phyloP scores from a whole-genome alignment of 2,797 vertebrate genomes.

The Alauda arvensis region DNA sequence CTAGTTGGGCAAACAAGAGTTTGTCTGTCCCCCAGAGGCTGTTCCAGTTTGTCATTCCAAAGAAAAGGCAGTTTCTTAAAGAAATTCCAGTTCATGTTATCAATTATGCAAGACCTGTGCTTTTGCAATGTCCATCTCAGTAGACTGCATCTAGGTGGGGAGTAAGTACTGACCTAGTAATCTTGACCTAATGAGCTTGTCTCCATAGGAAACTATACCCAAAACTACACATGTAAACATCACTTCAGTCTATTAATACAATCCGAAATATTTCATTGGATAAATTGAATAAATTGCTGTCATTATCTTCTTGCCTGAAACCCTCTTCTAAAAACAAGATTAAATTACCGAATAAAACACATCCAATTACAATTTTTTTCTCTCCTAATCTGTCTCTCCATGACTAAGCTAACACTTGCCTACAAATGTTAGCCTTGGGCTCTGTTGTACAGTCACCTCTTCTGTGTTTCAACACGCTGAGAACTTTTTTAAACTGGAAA shows the following conservation, averaged over 20 bases:
- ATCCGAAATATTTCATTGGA: conserved; percentile 21
- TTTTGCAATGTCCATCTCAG: background rate
- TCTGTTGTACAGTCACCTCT: conserved; percentile 25
- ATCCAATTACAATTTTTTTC: background rate
- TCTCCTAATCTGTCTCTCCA: conserved; percentile 21
- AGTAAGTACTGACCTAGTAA: background rate
- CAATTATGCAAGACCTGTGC: background rate
- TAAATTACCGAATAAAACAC: conserved; percentile 22
- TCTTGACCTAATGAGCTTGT: background rate
- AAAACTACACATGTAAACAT: background rate
- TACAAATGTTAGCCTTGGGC: conserved; percentile 39
- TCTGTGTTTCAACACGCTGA: conserved; percentile 32
- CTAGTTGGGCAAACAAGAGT: background rate
- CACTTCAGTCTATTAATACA: background rate
- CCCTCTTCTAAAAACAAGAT: conserved; percentile 7
- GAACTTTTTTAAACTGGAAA: background rate
- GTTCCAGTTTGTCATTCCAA: background rate
- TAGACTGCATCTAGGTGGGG: background rate
- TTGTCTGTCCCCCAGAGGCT: background rate
- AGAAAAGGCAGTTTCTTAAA: background rate
- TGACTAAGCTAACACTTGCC: conserved; percentile 21
- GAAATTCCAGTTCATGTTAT: background rate
- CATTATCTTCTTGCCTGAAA: conserved; percentile 43
- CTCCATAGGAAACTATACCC: background rate
- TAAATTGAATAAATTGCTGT: background rate